A percentile compares a stretch with the other conserved stretches of the same genome.
Conservation (phyloP, 2,888 invertebrate species). For the Priocnemis perturbator region DNA sequence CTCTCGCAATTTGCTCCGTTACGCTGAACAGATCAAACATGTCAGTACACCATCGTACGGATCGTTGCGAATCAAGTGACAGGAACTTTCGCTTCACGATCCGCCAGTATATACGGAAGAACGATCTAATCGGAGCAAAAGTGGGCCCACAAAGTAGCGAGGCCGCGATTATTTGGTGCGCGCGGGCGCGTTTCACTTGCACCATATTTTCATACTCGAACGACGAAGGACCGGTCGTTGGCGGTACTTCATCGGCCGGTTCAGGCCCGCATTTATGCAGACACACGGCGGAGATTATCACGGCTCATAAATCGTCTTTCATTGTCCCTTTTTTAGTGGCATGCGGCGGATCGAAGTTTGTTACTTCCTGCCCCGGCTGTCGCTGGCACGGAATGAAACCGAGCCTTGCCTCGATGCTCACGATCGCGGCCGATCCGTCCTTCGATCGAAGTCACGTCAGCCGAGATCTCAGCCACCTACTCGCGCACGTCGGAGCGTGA, state of each 20-base stretch:
- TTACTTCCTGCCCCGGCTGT: conserved; percentile 7
- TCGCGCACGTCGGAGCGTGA: too few species aligned
- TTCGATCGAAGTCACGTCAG: conserved; percentile 22
- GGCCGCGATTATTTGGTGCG: neutral
- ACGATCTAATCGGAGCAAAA: too few species aligned
- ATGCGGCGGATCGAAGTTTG: too few species aligned
- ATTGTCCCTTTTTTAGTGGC: too few species aligned
- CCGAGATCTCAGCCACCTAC: conserved; percentile 11
- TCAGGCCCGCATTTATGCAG: conserved; percentile 15
- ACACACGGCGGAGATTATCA: conserved; percentile 1
- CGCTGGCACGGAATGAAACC: conserved; percentile 12
- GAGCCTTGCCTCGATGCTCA: conserved; percentile 13
- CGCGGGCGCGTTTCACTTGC: neutral
- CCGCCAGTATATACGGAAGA: too few species aligned
- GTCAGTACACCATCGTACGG: too few species aligned
- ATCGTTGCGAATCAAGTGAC: too few species aligned
- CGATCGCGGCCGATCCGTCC: conserved; percentile 20
- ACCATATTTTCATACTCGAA: neutral
- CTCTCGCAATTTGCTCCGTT: too few species aligned
- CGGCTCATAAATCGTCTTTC: too few species aligned
- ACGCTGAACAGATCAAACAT: too few species aligned
- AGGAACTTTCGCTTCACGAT: too few species aligned
- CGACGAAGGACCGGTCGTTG: neutral
- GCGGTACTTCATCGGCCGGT: conserved; percentile 6
- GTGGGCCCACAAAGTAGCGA: neutral